Percentiles rank a stretch among this genome's conserved stretches.
phyloP scores from a whole-genome alignment of 2,888 invertebrate species.

The Arge pagana region DNA sequence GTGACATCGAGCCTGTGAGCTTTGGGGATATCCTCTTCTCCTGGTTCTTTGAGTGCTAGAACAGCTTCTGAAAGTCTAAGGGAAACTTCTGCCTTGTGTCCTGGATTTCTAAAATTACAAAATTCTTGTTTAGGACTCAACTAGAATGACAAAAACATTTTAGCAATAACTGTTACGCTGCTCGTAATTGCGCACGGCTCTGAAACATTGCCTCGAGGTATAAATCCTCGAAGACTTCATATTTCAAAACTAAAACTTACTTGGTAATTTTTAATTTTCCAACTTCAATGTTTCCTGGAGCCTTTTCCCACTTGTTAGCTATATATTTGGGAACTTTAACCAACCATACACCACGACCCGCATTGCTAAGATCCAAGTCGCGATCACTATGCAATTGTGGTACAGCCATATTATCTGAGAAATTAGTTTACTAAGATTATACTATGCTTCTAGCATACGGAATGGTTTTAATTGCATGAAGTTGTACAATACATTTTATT shows the following conservation, averaged over 20 bases:
- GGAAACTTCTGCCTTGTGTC: slow-evolving; percentile 86
- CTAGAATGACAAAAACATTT: slow-evolving; percentile 19
- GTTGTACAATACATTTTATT: no score
- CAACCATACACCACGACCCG: slow-evolving; percentile 92
- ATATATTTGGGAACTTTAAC: slow-evolving; percentile 97
- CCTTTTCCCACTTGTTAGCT: slow-evolving; percentile 92
- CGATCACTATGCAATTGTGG: slow-evolving; percentile 68
- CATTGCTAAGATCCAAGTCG: slow-evolving; percentile 86
- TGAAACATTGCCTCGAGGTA: background rate
- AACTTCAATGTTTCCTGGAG: slow-evolving; percentile 89
- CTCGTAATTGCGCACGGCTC: no score
- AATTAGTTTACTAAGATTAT: no score
- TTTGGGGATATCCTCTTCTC: slow-evolving; percentile 83
- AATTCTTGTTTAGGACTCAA: background rate
- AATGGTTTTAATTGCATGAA: no score
- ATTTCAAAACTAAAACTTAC: no score
- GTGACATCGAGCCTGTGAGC: slow-evolving; percentile 92
- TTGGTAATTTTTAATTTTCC: slow-evolving; percentile 89
- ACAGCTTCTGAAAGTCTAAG: slow-evolving; percentile 82
- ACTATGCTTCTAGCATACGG: no score
- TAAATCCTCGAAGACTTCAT: background rate
- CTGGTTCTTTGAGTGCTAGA: slow-evolving; percentile 75
- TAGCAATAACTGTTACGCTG: slow-evolving; percentile 10
- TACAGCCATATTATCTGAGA: slow-evolving; percentile 46
- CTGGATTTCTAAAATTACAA: slow-evolving; percentile 62